A percentile compares a stretch with the other conserved stretches of the same genome.
Conservation (phyloP, 2,888 invertebrate species). For the Cosmia trapezina region DNA sequence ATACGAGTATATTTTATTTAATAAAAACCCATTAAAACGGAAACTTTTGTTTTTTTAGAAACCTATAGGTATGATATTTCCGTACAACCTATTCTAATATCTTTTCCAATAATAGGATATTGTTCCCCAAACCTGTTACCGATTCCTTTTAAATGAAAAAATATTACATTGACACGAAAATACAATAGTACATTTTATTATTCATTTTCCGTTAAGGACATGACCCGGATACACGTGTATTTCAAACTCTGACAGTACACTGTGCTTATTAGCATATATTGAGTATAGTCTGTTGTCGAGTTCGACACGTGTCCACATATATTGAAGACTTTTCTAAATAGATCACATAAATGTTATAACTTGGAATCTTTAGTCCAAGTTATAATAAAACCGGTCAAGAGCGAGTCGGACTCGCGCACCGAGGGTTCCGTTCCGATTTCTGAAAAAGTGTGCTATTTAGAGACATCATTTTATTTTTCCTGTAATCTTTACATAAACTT, state of each 20-base stretch:
- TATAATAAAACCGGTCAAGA: no score
- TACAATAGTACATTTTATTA: neutral
- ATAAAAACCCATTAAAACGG: conserved; percentile 4
- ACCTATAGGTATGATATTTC: neutral
- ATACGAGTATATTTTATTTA: neutral
- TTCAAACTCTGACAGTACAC: neutral
- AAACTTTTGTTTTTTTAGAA: neutral
- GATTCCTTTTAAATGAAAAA: neutral
- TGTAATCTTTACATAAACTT: no score
- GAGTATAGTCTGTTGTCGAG: neutral
- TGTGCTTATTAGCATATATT: conserved; percentile 3
- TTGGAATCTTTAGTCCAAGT: no score
- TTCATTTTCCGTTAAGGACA: neutral
- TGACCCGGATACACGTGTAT: neutral
- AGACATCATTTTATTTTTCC: no score
- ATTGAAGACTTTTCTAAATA: conserved; percentile 1
- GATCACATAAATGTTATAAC: no score
- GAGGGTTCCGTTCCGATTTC: no score
- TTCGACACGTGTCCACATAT: conserved; percentile 4
- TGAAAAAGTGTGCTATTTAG: no score
- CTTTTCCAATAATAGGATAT: no score
- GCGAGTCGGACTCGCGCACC: no score
- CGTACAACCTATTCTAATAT: neutral
- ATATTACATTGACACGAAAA: neutral
- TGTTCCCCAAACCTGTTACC: neutral